Conservation (phyloP, 2,797 vertebrate species). For the Aldrovandia affinis region DNA sequence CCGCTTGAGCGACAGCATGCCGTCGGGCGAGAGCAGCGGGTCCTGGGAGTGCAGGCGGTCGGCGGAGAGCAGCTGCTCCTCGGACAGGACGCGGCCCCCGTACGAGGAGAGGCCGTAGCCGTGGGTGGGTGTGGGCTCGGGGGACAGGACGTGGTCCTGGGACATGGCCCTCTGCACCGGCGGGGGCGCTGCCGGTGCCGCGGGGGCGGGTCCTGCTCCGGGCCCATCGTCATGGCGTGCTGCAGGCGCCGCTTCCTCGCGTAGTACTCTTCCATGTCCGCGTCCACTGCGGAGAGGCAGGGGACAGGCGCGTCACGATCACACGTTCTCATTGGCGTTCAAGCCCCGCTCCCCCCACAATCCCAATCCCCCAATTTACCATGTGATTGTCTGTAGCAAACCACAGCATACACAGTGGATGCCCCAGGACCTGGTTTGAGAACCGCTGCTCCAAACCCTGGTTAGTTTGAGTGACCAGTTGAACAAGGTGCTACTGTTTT, state of each 20-base stretch:
- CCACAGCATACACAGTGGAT: too few species aligned
- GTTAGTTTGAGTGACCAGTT: too few species aligned
- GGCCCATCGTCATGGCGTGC: conserved; percentile 71
- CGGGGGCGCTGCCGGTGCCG: conserved; percentile 71
- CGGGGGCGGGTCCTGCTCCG: conserved; percentile 82
- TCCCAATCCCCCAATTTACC: too few species aligned
- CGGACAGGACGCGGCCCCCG: conserved; percentile 84
- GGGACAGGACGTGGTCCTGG: conserved; percentile 63
- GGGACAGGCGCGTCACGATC: not conserved
- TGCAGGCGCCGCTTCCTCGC: conserved; percentile 85
- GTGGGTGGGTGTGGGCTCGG: conserved; percentile 30
- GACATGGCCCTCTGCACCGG: conserved; percentile 79
- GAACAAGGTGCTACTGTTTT: too few species aligned
- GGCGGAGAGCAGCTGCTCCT: conserved; percentile 90
- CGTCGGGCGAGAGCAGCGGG: conserved; percentile 91
- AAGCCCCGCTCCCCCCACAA: not conserved
- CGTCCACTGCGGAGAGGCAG: conserved; percentile 74
- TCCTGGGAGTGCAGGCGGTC: conserved; percentile 96
- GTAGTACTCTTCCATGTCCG: conserved; percentile 91
- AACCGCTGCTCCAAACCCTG: too few species aligned
- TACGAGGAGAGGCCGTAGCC: conserved; percentile 58
- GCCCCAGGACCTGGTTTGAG: too few species aligned
- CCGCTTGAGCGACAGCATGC: conserved; percentile 82
- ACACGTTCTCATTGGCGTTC: not conserved
- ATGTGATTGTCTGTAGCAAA: too few species aligned